These are phyloP conservation scores for Paraplagusia blochii DNA, from an alignment of 2,113 vertebrate species.

Conservation along the genomic window DNA sequence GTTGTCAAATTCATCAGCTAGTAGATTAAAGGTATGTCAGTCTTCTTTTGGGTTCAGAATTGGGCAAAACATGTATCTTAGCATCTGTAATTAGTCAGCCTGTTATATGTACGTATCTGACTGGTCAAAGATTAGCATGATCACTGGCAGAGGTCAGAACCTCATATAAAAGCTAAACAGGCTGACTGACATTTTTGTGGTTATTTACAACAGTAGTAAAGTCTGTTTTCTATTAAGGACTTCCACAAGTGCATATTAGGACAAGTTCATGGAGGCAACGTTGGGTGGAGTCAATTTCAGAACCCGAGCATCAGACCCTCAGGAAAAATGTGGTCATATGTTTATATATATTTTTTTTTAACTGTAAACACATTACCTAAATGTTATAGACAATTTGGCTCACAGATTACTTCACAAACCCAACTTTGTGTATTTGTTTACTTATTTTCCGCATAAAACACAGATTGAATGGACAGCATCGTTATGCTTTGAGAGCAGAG, in stretches of 20 bases:
- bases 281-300: neutral
- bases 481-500: slow-evolving; percentile 18
- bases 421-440: too few relatives aligned
- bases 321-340: neutral
- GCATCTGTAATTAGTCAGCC: slow-evolving; percentile 58
- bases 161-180: slow-evolving; percentile 28
- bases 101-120: slow-evolving; percentile 58
- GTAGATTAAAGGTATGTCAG: slow-evolving; percentile 58
- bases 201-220: slow-evolving; percentile 32
- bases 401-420: neutral
- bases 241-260: slow-evolving; percentile 9
- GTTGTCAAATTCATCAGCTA: slow-evolving; percentile 47
- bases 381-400: neutral
- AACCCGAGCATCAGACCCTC: slow-evolving; percentile 1
- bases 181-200: slow-evolving; percentile 25
- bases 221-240: slow-evolving; percentile 29
- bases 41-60: slow-evolving; percentile 21
- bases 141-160: slow-evolving; percentile 51
- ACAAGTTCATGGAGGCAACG: neutral
- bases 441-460: too few relatives aligned
- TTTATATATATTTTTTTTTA: too few relatives aligned
- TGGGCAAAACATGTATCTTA: slow-evolving; percentile 40
- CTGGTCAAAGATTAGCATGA: slow-evolving; percentile 61
- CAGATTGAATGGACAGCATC: neutral
- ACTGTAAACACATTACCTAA: neutral